A percentile compares a stretch with the other conserved stretches of the same genome.
Evolutionary conservation across 2,113 vertebrate species (phyloP).

Genomic region (Alectura lathami): DNA sequence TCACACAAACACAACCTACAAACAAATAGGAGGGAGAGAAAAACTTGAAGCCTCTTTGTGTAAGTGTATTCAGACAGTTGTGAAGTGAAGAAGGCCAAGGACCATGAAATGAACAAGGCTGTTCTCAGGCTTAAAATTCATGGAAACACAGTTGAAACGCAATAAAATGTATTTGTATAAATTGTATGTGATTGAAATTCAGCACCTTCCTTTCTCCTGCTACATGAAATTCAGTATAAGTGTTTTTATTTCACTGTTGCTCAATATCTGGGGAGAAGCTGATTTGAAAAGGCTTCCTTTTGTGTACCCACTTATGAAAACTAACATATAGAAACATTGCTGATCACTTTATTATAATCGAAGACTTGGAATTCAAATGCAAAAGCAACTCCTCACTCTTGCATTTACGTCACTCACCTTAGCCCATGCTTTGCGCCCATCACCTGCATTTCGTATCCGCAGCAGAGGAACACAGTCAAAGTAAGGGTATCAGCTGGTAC

Average conservation of each 20-base stretch:
- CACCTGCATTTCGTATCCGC: not conserved
- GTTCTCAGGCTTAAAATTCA: slow-evolving; percentile 41
- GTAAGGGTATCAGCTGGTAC: too few species aligned
- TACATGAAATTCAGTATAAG: slow-evolving; percentile 47
- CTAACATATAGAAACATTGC: slow-evolving; percentile 32
- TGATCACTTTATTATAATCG: not conserved
- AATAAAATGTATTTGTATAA: slow-evolving; percentile 47
- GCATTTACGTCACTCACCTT: not conserved
- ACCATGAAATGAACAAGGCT: not conserved
- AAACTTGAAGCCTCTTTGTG: not conserved
- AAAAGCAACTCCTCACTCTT: not conserved
- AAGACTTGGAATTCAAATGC: not conserved
- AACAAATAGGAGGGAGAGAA: not conserved
- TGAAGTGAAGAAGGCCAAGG: not conserved
- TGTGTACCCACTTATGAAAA: slow-evolving; percentile 58
- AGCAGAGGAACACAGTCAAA: not conserved
- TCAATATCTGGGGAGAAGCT: slow-evolving; percentile 24
- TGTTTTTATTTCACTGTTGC: slow-evolving; percentile 44
- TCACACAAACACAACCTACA: not conserved
- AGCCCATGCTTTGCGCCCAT: not conserved
- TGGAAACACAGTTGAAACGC: slow-evolving; percentile 27
- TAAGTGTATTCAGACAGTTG: not conserved
- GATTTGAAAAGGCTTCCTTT: slow-evolving; percentile 39
- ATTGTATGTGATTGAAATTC: slow-evolving; percentile 68
- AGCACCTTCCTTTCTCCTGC: slow-evolving; percentile 39